Evolutionary conservation across 2,797 vertebrate species (phyloP).

Genomic region (Neoniphon sammara): DNA sequence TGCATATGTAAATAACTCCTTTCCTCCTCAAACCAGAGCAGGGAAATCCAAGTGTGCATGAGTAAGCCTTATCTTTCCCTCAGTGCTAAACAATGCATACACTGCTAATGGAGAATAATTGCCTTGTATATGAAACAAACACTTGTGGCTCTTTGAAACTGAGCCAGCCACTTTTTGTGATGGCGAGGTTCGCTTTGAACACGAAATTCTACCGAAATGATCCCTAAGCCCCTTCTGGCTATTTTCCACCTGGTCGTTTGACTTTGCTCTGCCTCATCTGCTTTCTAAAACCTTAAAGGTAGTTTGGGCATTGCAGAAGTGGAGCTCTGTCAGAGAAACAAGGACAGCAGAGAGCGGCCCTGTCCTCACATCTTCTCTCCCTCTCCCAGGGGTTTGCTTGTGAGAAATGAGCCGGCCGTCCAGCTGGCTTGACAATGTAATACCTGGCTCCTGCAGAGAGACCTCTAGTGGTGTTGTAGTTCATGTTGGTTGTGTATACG

Average conservation of each 20-base stretch:
- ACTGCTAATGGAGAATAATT: constrained; percentile 28
- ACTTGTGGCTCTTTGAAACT: constrained; percentile 5
- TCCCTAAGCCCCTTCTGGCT: constrained; percentile 28
- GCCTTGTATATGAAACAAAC: constrained; percentile 11
- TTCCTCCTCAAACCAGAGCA: constrained; percentile 48
- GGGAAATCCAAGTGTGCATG: constrained; percentile 6
- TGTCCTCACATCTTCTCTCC: constrained; percentile 45
- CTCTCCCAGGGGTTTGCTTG: constrained; percentile 35
- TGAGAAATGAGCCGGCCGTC: constrained; percentile 44
- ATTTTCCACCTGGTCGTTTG: constrained; percentile 34
- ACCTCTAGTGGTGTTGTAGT: constrained; percentile 25
- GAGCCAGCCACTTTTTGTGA: neutral
- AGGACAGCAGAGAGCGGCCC: constrained; percentile 44
- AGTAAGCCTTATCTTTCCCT: constrained; percentile 13
- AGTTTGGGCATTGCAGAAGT: constrained; percentile 27
- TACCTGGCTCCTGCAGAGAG: constrained; percentile 27
- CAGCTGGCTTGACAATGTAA: neutral
- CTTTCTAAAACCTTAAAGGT: constrained; percentile 32
- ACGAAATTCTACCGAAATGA: constrained; percentile 16
- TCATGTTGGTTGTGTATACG: constrained; percentile 16
- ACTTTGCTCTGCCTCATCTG: constrained; percentile 18
- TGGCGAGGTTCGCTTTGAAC: constrained; percentile 27
- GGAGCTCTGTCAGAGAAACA: constrained; percentile 37
- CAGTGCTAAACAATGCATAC: constrained; percentile 1
- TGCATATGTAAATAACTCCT: constrained; percentile 55